Evolutionary conservation across 2,797 vertebrate species (phyloP), one percentile per base, ranked within the genome.

Genomic region (Phyllotis vaccarum): DNA sequence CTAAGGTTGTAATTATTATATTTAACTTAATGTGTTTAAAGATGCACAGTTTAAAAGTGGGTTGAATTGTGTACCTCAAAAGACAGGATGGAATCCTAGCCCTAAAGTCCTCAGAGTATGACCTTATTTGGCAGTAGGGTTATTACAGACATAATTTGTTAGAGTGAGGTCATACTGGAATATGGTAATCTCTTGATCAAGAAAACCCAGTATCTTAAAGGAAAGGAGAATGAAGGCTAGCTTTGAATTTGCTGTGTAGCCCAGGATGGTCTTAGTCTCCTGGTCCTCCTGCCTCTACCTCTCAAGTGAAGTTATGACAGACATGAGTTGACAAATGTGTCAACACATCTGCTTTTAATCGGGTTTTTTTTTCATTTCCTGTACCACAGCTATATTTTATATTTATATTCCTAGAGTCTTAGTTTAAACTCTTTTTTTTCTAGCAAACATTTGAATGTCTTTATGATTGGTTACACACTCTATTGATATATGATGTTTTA

Each of bases 391-490:
- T 62, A 64, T 78, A 54, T 72, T 85, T 82, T 11, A 78, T 54
- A 58, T 85, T 82, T 11, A 78, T 54, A 58, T 14, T 80, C 37
- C 75, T n/a, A 72, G 6, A 62, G 10, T 90, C 75, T 94, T 83
- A 83, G 93, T 82, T 87, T 58, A 88, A 96, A 29, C 13, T n/a
- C n/a, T n/a, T n/a, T 74, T 58, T 74, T 70, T n/a, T 62, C 70
- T 60, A 66, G 6, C 87, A n/a, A 14, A 46, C 60, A 54, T 64
- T 82, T 82, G 82, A 79, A 75, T 64, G 29, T 62, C 54, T 86
- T 74, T 37, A 80, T 49, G 62, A 89, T 19, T 43, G 34, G 4
- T 43, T 95, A n/a, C 29, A 88, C 24, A 62, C n/a, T 85, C 5
- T 68, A 75, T 34, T 40, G 40, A 68, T 75, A 58, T 54, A 24